These are phyloP conservation scores for Leuctra nigra DNA, from an alignment of 2,888 invertebrate species.

Conservation along the genomic window DNA sequence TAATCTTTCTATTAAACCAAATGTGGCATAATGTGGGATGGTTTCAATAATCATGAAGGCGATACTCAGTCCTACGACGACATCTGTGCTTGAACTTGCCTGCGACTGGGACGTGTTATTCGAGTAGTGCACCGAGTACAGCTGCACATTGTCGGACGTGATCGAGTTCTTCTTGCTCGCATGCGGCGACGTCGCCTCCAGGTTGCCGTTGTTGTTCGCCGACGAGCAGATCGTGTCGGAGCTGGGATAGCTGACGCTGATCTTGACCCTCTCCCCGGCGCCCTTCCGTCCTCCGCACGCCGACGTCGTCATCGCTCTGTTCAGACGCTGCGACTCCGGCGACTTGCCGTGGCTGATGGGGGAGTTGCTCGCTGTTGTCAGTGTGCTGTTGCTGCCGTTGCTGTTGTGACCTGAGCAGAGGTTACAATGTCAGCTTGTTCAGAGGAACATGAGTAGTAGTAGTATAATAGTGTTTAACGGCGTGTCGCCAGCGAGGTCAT, in stretches of 20 bases:
- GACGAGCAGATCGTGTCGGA: slow-evolving; percentile 29
- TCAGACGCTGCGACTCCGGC: slow-evolving; percentile 21
- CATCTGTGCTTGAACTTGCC: too few relatives aligned
- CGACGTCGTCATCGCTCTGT: slow-evolving; percentile 47
- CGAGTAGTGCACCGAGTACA: slow-evolving; percentile 25
- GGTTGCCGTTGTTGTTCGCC: slow-evolving; percentile 26
- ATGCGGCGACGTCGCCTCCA: slow-evolving; percentile 27
- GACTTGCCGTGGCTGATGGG: slow-evolving; percentile 31
- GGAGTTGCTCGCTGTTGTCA: slow-evolving; percentile 31
- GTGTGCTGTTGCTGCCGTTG: slow-evolving; percentile 37
- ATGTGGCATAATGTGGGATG: too few relatives aligned
- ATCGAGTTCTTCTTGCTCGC: slow-evolving; percentile 19
- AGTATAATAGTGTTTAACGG: too few relatives aligned
- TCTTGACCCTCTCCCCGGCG: slow-evolving; percentile 72
- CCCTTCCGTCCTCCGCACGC: slow-evolving; percentile 32
- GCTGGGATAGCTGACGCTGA: slow-evolving; percentile 71
- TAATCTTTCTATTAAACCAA: too few relatives aligned
- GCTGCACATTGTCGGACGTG: slow-evolving; percentile 7
- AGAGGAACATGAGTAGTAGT: too few relatives aligned
- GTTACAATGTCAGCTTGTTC: too few relatives aligned
- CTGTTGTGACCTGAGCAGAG: slow-evolving; percentile 38
- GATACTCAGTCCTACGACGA: too few relatives aligned
- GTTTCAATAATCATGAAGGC: too few relatives aligned
- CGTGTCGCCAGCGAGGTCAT: too few relatives aligned
- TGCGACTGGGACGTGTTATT: slow-evolving; percentile 5